Base-by-base conservation (phyloP, 2,113 vertebrate genomes). In the Bufo gargarizans region DNA sequence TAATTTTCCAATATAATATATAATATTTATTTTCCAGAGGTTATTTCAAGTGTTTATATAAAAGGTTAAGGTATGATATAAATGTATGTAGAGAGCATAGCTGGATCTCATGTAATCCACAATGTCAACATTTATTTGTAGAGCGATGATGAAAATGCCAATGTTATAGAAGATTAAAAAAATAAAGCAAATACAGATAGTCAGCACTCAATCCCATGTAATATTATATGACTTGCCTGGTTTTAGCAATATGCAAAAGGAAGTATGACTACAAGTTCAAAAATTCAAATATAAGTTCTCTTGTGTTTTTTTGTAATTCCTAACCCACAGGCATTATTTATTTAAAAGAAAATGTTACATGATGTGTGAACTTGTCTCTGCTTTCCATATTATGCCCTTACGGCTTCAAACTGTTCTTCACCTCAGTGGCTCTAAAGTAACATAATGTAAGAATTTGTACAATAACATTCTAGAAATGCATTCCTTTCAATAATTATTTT, bases 311-410 rank as follows among this genome's bases (percentile, higher is more conserved):
- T 17, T 56, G 50, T 84, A 55, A 55, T 71, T 84, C 22, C 49
- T 72, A 67, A 84, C 13, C 63, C 1, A 6, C 56, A 61, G 17
- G 43, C 43, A 61, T 82, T 63, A 82, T 65, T 43, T 61, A 65
- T 82, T 16, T 63, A 47, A 82, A 61, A 65, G 33, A 59, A 82
- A 65, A 82, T 82, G 59, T 61, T 47, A 45, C 33, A 49, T 45
- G 33, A 82, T 65, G 80, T 82, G 80, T 82, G 80, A 82, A 63
- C 80, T 82, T 16, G 47, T 82, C 17, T 43, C n/a, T 47, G 19
- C 33, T 59, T 59, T 80, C 20, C 56, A 59, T 33, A 76, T 76
- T 20, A 50, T 76, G 69, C 43, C 43, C 16, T 74, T 45, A 17
- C 17, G 72, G 72, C 72, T 50, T 45, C 43, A 20, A 76, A 50